Evolutionary conservation across 2,888 invertebrate genomes (phyloP).

Genomic region (Ephialtes manifestator): DNA sequence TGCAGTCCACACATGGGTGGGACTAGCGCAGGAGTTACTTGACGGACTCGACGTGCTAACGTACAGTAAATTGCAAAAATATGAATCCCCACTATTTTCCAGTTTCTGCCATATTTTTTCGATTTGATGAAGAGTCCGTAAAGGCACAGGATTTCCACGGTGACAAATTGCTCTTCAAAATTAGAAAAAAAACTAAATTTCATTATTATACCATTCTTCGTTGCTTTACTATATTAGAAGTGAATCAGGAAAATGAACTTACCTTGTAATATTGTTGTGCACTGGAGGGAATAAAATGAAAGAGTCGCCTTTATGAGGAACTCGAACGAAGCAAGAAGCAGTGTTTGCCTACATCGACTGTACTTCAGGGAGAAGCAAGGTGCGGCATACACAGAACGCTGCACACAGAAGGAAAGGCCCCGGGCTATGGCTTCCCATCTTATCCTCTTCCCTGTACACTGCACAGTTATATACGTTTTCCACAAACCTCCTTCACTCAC

Average conservation of each 20-base stretch:
- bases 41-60: conserved; percentile 81
- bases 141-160: neutral
- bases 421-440: conserved; percentile 83
- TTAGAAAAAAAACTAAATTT: neutral
- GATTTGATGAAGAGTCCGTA: neutral
- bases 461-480: conserved; percentile 40
- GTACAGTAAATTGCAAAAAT: conserved; percentile 78
- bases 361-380: conserved; percentile 72
- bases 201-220: neutral
- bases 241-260: conserved; percentile 2
- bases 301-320: conserved; percentile 45
- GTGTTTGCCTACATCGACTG: conserved; percentile 74
- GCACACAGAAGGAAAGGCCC: conserved; percentile 79
- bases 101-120: neutral
- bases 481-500: conserved; percentile 50
- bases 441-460: conserved; percentile 74
- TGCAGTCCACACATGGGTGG: conserved; percentile 60
- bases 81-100: neutral
- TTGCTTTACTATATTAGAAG: neutral
- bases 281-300: neutral
- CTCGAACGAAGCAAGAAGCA: conserved; percentile 10
- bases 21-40: conserved; percentile 77
- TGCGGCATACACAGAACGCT: conserved; percentile 69
- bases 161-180: neutral
- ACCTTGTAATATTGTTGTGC: neutral